phyloP scores from a whole-genome alignment of 2,888 invertebrate genomes.

The Pollenia griseotomentosa region DNA sequence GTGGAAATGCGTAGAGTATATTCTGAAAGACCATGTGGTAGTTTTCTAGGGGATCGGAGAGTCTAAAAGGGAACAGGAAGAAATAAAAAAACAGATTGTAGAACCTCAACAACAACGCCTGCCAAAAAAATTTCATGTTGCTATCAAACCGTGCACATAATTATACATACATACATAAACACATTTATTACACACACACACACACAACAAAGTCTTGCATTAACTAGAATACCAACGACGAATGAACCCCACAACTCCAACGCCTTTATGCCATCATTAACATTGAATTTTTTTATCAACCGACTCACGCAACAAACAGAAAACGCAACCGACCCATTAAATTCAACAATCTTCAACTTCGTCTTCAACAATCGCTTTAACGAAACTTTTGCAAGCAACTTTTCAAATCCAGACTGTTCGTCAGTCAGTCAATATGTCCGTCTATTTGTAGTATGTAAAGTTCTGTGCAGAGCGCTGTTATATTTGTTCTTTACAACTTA shows the following conservation, averaged over 20 bases:
- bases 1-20: neutral
- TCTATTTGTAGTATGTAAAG: neutral
- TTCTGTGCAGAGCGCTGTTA: conserved; percentile 7
- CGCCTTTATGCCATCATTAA: conserved; percentile 60
- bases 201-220: conserved; percentile 55
- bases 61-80: conserved; percentile 56
- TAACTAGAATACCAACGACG: conserved; percentile 38
- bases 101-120: conserved; percentile 58
- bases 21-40: conserved; percentile 5
- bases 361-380: neutral
- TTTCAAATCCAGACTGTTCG: conserved; percentile 25
- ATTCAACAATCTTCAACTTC: conserved; percentile 48
- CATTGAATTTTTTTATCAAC: conserved; percentile 74
- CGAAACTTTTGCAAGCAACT: conserved; percentile 49
- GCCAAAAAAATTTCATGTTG: conserved; percentile 25
- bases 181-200: conserved; percentile 22
- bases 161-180: neutral
- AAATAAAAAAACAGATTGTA: conserved; percentile 60
- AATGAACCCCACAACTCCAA: conserved; percentile 21
- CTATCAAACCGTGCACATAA: neutral
- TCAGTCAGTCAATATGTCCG: conserved; percentile 13
- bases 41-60: conserved; percentile 43
- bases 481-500: conserved; percentile 49
- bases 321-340: conserved; percentile 77
- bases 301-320: conserved; percentile 75